These are phyloP conservation scores for Mesorhabditis belari DNA, from an alignment of 2,888 invertebrate genomes.

Conservation along the genomic window DNA sequence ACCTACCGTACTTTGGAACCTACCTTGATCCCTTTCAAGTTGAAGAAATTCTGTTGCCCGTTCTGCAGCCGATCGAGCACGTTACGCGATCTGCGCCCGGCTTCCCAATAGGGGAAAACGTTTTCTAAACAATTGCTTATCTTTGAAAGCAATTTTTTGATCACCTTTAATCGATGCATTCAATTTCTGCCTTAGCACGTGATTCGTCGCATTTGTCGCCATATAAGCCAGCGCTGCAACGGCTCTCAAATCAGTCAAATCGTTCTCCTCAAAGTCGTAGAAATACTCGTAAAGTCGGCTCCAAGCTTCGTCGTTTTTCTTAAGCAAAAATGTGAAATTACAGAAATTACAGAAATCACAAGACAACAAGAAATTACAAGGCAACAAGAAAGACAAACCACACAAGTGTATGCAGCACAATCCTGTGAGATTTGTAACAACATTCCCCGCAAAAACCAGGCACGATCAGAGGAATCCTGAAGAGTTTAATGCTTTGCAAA, in stretches of 20 bases:
- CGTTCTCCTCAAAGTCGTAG: constrained; percentile 24
- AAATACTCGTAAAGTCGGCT: constrained; percentile 21
- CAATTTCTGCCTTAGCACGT: background rate
- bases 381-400: too few species aligned
- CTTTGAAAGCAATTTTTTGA: too few species aligned
- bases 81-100: background rate
- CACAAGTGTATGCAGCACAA: constrained; percentile 26
- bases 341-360: background rate
- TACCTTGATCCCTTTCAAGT: background rate
- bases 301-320: constrained; percentile 18
- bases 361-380: background rate
- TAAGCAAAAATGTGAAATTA: background rate
- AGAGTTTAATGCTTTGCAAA: background rate
- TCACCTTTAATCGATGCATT: background rate
- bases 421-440: constrained; percentile 36
- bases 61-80: background rate
- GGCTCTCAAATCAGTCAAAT: background rate
- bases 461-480: constrained; percentile 17
- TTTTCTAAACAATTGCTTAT: too few species aligned
- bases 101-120: background rate
- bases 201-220: background rate
- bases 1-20: too few species aligned
- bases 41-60: background rate
- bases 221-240: background rate
- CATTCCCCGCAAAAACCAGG: constrained; percentile 22